Base-by-base conservation (phyloP, 2,797 vertebrate species). In the Pitangus sulphuratus region DNA sequence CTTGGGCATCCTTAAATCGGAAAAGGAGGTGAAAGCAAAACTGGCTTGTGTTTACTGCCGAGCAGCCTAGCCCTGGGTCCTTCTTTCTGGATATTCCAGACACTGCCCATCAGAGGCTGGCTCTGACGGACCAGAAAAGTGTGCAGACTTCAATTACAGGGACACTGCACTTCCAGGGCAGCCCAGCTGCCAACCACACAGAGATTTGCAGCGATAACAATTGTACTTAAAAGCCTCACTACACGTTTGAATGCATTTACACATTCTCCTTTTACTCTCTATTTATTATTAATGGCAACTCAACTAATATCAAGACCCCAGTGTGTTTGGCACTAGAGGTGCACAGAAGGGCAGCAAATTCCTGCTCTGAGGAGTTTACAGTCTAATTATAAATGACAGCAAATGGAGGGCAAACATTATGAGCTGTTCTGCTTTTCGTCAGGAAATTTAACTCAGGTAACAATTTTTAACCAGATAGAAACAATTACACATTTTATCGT, bases 261-360 rank as follows among this genome's bases (percentile, higher is more conserved):
- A 94, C 93, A 77, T 93, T 95, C 93, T 96, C 94, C 93, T 88
- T 95, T 97, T 97, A 97, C 89, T 94, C 87, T 75, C 84, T 91
- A 96, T 96, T 96, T 94, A 96, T 96, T 96, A 96, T 97, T 96
- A 75, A 96, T 94, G 93, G 92, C 84, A 89, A 66, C 82, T 87
- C 54, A 20, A 64, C 91, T 84, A 62, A 86, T 80, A 96, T 51
- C 89, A 86, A 81, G 95, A 87, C 76, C 61, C 84, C 28, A 2
- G 80, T 2, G 68, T 62, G 83, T 87, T 76, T 93, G 80, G 88
- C 83, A 48, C 58, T 28, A 44, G 30, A 72, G 89, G 66, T 54
- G 78, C 84, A 84, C 80, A 82, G 79, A 93, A 80, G 64, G 76
- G 91, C 87, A 84, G 85, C 80, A 90, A 93, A 72, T 80, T 85